Percentiles rank a stretch among this genome's conserved stretches.
Evolutionary conservation across 2,888 invertebrate genomes (phyloP).

Genomic region (Toxonevra muliebris): DNA sequence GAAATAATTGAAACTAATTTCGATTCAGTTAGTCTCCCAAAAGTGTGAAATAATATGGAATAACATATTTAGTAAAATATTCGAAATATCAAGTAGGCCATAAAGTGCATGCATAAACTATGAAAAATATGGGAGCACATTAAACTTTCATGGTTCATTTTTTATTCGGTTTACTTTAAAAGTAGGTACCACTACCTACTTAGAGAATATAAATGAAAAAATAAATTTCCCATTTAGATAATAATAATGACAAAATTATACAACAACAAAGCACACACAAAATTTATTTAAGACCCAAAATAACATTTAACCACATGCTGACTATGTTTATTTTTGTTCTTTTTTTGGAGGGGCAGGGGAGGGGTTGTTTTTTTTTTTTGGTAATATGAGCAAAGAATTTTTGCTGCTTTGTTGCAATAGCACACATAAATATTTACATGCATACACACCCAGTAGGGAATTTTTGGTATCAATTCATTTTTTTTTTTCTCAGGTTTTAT

Average conservation of each 20-base stretch:
- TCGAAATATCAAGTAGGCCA: too few relatives aligned
- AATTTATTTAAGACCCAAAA: slow-evolving; percentile 37
- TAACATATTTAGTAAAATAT: too few relatives aligned
- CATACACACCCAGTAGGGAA: background rate
- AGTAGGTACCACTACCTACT: too few relatives aligned
- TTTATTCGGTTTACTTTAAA: too few relatives aligned
- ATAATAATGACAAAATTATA: slow-evolving; percentile 52
- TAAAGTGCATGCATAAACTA: too few relatives aligned
- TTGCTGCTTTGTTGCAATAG: background rate
- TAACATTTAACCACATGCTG: slow-evolving; percentile 31
- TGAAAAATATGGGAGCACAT: slow-evolving; percentile 9
- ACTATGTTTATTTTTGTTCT: slow-evolving; percentile 6
- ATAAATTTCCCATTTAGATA: slow-evolving; percentile 55
- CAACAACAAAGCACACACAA: slow-evolving; percentile 22
- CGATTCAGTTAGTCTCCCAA: too few relatives aligned
- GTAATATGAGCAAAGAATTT: background rate
- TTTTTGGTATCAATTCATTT: too few relatives aligned
- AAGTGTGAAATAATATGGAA: too few relatives aligned
- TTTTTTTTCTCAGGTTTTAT: too few relatives aligned
- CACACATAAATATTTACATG: slow-evolving; percentile 1
- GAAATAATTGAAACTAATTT: too few relatives aligned
- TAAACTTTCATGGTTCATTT: too few relatives aligned
- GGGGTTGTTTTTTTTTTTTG: background rate
- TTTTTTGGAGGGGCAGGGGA: too few relatives aligned
- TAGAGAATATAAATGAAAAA: slow-evolving; percentile 36